Evolutionary conservation across 35 echinoderm and acorn worm species (phyloP), one percentile per base, ranked within the genome.

Genomic region (Ptychodera flava): DNA sequence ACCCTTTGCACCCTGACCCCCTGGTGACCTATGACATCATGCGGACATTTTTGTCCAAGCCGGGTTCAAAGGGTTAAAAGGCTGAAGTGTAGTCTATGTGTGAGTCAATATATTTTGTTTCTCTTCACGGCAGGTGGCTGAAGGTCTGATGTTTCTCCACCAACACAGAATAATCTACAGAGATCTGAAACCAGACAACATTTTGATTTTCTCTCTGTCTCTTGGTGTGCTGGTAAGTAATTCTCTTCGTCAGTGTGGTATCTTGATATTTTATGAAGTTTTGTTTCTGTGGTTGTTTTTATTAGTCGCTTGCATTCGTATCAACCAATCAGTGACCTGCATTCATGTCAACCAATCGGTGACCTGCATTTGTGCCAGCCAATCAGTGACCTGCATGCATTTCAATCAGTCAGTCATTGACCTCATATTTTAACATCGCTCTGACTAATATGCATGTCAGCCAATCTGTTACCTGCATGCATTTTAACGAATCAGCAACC

Each of bases 181-280:
- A 83, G 93, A 99, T 78, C 85, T 99, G 87, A 99, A 99, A 83
- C 96, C 96, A 76, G 96, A 99, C 79, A 99, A 99, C 76, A 85
- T 99, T 31, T 87, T 99, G 1, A 92, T 99, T 78, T 99, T 99
- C 89, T 99, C 92, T 31, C 86, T 99, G 16, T 53, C 81, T 1
- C 86, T 91, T 0, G 90, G 90, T 77, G 87, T 81, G 0, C 32
- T 84, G 81, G 96, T 99, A 77, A 94, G 96, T 85, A 29, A 80
- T 80, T 22, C 1, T 14, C 28, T 10, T 84, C 45, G 33, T 37
- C 36, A 29, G 15, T 82, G 22, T 82, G n/a, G n/a, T n/a, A n/a
- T n/a, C n/a, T n/a, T n/a, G n/a, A n/a, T n/a, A n/a, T n/a, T n/a
- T n/a, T n/a, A n/a, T n/a, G n/a, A n/a, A n/a, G n/a, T n/a, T n/a